A percentile compares a stretch with the other conserved stretches of the same genome.
Evolutionary conservation across 2,888 invertebrate species (phyloP).

Genomic region (Drosophila buzzatii): DNA sequence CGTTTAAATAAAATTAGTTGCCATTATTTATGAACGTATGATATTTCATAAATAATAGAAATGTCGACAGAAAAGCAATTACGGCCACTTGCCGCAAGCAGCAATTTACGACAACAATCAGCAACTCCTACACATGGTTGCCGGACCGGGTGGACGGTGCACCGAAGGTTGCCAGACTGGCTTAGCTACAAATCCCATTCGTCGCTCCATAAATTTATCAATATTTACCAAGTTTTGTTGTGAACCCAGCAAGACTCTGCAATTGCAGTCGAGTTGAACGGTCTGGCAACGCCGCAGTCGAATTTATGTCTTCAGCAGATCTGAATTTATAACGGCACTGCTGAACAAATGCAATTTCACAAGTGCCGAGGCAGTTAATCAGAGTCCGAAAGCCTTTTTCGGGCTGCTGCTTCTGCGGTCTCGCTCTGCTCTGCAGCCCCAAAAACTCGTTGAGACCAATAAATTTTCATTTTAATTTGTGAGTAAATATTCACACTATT

Average conservation of each 20-base stretch:
- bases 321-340: slow-evolving; percentile 82
- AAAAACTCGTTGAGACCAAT: slow-evolving; percentile 50
- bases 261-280: slow-evolving; percentile 15
- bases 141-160: slow-evolving; percentile 9
- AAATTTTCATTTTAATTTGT: slow-evolving; percentile 77
- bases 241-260: slow-evolving; percentile 40
- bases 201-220: slow-evolving; percentile 60
- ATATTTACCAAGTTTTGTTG: slow-evolving; percentile 64
- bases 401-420: slow-evolving; percentile 12
- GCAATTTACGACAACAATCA: slow-evolving; percentile 41
- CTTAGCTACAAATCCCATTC: slow-evolving; percentile 44
- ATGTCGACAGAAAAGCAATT: slow-evolving; percentile 68
- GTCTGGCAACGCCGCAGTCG: slow-evolving; percentile 31
- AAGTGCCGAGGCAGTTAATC: slow-evolving; percentile 70
- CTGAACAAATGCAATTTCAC: slow-evolving; percentile 75
- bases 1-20: slow-evolving; percentile 47
- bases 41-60: slow-evolving; percentile 79
- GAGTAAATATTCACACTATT: slow-evolving; percentile 59
- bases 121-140: slow-evolving; percentile 36
- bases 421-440: slow-evolving; percentile 10
- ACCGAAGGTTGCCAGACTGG: slow-evolving; percentile 11
- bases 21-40: slow-evolving; percentile 60
- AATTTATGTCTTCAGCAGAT: slow-evolving; percentile 82
- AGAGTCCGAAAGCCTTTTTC: slow-evolving; percentile 65
- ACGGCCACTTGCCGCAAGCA: slow-evolving; percentile 47